Evolutionary conservation across 35 echinoderm and acorn worm genomes (phyloP).

Genomic region (Anneissia japonica): DNA sequence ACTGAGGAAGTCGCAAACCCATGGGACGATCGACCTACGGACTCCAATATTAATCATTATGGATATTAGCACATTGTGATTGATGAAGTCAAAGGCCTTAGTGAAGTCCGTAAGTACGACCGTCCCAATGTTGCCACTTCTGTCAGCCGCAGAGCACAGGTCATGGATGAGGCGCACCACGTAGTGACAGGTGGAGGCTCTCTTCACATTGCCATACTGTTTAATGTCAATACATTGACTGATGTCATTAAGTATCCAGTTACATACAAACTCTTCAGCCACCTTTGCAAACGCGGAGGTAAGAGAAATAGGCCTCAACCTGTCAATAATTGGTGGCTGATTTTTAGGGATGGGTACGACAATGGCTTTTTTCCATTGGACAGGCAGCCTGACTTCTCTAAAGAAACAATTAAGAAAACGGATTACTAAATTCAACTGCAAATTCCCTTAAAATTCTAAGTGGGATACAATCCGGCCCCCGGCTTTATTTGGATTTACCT

Average conservation of each 20-base stretch:
- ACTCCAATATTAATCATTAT: constrained; percentile 34
- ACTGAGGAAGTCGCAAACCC: constrained; percentile 30
- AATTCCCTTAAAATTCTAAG: constrained; percentile 46
- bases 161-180: constrained; percentile 26
- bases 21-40: constrained; percentile 22
- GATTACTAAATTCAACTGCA: constrained; percentile 25
- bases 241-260: constrained; percentile 48
- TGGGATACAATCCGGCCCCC: constrained; percentile 41
- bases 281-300: constrained; percentile 43
- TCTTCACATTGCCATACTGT: constrained; percentile 46
- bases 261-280: constrained; percentile 34
- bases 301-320: constrained; percentile 42
- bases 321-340: constrained; percentile 23
- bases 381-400: constrained; percentile 18
- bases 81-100: constrained; percentile 46
- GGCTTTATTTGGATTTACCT: constrained; percentile 40
- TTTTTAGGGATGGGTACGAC: constrained; percentile 48
- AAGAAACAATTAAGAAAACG: constrained; percentile 43
- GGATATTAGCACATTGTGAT: constrained; percentile 33
- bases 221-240: neutral
- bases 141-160: constrained; percentile 25
- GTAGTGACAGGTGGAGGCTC: constrained; percentile 33
- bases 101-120: constrained; percentile 52
- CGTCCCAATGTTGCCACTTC: constrained; percentile 6
- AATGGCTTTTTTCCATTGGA: constrained; percentile 56